Evolutionary conservation across 2,797 vertebrate species (phyloP).

Genomic region (Anguilla megastoma): DNA sequence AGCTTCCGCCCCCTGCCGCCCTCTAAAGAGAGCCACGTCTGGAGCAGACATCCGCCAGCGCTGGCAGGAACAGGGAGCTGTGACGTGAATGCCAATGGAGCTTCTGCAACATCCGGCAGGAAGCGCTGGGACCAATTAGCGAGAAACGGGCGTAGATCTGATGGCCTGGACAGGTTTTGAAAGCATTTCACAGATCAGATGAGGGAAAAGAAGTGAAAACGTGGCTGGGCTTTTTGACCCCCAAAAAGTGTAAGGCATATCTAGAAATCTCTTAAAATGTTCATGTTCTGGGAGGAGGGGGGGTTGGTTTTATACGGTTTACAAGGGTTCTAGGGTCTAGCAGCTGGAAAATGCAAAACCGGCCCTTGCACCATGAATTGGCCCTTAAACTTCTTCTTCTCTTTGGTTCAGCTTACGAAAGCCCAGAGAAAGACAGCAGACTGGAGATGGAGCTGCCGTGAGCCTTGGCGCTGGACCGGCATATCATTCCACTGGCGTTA

Average conservation of each 20-base stretch:
- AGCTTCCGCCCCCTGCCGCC: not conserved
- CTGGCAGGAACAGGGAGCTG: not conserved
- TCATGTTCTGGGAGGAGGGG: constrained; percentile 29
- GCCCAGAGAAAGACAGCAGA: not conserved
- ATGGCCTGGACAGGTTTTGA: constrained; percentile 9
- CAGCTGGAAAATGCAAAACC: not conserved
- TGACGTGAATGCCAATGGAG: constrained; percentile 35
- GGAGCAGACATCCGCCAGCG: not conserved
- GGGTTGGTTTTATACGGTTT: too few relatives aligned
- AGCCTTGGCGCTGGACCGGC: not conserved
- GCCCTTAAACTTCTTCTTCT: not conserved
- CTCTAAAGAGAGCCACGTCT: not conserved
- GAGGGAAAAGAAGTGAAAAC: constrained; percentile 18
- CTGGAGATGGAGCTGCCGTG: not conserved
- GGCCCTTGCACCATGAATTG: constrained; percentile 10
- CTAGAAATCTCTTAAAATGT: not conserved
- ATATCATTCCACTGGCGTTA: constrained; percentile 21
- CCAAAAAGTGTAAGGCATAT: not conserved
- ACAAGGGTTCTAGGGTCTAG: not conserved
- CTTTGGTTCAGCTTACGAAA: constrained; percentile 8
- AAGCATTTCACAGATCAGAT: constrained; percentile 22
- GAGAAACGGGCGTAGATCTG: not conserved
- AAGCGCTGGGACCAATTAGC: constrained; percentile 18
- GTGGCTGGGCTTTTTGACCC: not conserved
- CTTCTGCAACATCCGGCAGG: constrained; percentile 18